Evolutionary conservation across 2,113 vertebrate genomes (phyloP).

Genomic region (Coregonus clupeaformis): DNA sequence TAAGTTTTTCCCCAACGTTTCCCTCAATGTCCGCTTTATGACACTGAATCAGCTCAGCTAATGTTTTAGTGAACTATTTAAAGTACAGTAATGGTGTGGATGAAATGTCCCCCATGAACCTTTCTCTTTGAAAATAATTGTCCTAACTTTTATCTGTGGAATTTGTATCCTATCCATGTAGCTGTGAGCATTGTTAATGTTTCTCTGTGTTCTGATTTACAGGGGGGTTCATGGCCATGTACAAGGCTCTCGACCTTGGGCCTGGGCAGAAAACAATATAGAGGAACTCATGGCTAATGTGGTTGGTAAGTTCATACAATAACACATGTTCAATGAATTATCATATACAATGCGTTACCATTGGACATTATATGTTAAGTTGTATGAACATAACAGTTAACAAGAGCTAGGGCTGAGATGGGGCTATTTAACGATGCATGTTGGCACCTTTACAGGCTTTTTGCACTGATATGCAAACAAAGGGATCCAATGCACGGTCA

Average conservation of each 20-base stretch:
- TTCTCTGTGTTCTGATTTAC: constrained; percentile 36
- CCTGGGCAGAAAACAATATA: constrained; percentile 83
- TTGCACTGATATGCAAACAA: no score
- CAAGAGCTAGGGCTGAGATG: no score
- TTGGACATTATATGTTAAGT: background rate
- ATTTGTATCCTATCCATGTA: no score
- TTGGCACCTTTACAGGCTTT: no score
- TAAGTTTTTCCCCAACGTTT: constrained; percentile 57
- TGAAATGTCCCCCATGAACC: no score
- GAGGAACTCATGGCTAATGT: constrained; percentile 81
- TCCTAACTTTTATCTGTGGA: background rate
- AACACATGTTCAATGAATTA: background rate
- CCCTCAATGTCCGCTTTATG: background rate
- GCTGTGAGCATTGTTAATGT: background rate
- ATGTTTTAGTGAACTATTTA: background rate
- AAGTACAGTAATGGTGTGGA: background rate
- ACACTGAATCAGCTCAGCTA: background rate
- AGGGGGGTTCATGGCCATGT: constrained; percentile 87
- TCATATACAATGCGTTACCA: background rate
- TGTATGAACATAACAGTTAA: no score
- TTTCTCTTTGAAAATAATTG: background rate
- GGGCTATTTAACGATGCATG: no score
- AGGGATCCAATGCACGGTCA: no score
- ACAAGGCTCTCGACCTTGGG: constrained; percentile 83
- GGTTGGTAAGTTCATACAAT: constrained; percentile 75